Evolutionary conservation across 92 coral and sea anemone genomes (phyloP), one percentile per base, ranked within the genome.

Genomic region (Phenganax stokvisi): DNA sequence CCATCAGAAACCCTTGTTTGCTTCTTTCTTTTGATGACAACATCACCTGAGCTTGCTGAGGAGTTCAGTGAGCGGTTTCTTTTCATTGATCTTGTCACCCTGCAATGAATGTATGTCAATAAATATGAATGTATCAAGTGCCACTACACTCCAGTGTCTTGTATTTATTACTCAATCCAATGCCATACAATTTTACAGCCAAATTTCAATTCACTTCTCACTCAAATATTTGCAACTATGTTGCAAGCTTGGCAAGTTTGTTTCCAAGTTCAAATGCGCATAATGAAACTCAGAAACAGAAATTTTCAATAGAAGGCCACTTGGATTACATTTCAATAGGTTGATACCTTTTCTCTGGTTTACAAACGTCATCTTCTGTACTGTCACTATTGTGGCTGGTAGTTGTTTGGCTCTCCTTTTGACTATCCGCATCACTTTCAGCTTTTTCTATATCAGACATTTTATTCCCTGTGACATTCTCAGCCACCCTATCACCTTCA

Each of bases 331-430:
- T 37, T 5, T 37, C 47, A 76, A 69, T 70, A 85, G 53, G 81
- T 80, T 9, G 11, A 68, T 68, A 82, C 88, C 31, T 29, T 13
- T 2, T 12, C 37, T 20, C 20, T 4, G 56, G 63, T 83, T 79
- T 80, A 62, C 77, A 61, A n/a, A 65, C 64, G 52, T 83, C 83
- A 29, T 84, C 77, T 80, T 86, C 53, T 27, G 70, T 25, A 85
- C 83, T 63, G 71, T 54, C 60, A 74, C 81, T 54, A 77, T 81
- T 27, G 66, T 71, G 16, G 72, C 83, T 76, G 66, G 8, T 57
- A 67, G 53, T 47, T 12, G 86, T 25, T 67, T 65, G 76, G 71
- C 53, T 9, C 69, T 70, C 57, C 77, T 67, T 81, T 63, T 72
- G 63, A 75, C 86, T 57, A 7, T 80, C 68, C 79, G 37, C 47